Evolutionary conservation across 2,113 vertebrate species (phyloP).

Genomic region (Sylvia atricapilla): DNA sequence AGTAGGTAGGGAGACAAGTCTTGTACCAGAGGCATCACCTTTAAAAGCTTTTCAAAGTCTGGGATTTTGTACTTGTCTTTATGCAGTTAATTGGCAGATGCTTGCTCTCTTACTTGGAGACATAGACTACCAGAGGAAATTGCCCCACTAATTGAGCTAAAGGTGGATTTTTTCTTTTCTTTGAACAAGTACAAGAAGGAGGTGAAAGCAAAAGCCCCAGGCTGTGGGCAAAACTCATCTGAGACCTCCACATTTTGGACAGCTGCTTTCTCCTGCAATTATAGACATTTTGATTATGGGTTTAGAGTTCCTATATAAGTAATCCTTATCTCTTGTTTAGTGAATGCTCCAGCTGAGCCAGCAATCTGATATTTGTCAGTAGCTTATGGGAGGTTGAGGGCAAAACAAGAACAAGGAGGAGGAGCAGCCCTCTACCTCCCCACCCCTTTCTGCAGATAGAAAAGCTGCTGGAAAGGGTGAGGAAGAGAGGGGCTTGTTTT

Average conservation of each 20-base stretch:
- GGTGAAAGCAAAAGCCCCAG: not conserved
- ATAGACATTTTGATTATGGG: conserved; percentile 45
- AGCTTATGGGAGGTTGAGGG: not conserved
- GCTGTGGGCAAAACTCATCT: not conserved
- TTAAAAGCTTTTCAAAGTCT: not conserved
- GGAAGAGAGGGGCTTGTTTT: not conserved
- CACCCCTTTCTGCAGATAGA: not conserved
- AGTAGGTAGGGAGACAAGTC: not conserved
- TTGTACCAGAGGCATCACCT: not conserved
- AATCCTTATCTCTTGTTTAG: conserved; percentile 50
- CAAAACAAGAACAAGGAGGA: not conserved
- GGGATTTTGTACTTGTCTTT: not conserved
- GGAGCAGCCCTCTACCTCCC: not conserved
- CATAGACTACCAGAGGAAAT: not conserved
- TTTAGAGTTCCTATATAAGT: conserved; percentile 33
- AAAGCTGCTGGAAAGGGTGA: not conserved
- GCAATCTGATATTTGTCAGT: conserved; percentile 16
- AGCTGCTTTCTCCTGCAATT: conserved; percentile 51
- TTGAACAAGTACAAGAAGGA: not conserved
- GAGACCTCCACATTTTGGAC: not conserved
- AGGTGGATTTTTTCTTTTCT: not conserved
- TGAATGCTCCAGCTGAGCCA: conserved; percentile 18
- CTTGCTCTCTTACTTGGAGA: not conserved
- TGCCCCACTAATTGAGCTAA: not conserved
- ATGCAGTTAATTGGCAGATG: not conserved